These are phyloP conservation scores for Melanerpes aurifrons DNA, from an alignment of 2,113 vertebrate species.

Conservation along the genomic window DNA sequence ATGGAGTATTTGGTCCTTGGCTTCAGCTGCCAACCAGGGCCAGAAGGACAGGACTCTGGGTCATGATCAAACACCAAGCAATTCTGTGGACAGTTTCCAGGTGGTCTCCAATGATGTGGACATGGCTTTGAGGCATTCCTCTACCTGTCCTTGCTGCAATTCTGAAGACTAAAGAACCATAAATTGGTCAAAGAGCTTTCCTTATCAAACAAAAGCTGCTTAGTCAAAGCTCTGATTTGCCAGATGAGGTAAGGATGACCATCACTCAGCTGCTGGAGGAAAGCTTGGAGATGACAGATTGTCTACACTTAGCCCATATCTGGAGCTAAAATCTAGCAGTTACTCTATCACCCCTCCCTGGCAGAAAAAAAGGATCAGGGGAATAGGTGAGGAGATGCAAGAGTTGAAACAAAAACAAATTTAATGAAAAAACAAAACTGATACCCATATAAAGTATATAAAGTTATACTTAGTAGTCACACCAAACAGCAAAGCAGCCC, in stretches of 20 bases:
- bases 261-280: background rate
- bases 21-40: background rate
- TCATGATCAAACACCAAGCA: accelerated
- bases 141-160: background rate
- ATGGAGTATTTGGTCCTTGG: background rate
- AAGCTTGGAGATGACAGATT: background rate
- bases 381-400: too few species aligned
- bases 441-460: too few species aligned
- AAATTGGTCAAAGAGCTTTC: background rate
- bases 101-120: accelerated
- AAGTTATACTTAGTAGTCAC: too few species aligned
- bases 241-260: background rate
- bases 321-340: too few species aligned
- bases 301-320: too few species aligned
- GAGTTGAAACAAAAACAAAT: too few species aligned
- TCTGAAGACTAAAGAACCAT: background rate
- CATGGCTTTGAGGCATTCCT: background rate
- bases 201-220: background rate
- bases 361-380: too few species aligned
- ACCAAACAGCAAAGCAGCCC: too few species aligned
- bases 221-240: background rate
- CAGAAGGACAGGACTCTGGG: background rate
- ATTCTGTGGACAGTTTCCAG: background rate
- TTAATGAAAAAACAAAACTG: too few species aligned
- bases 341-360: too few species aligned